A percentile compares a stretch with the other conserved stretches of the same genome.
Conservation (phyloP, 2,113 vertebrate genomes). For the Colaptes auratus region DNA sequence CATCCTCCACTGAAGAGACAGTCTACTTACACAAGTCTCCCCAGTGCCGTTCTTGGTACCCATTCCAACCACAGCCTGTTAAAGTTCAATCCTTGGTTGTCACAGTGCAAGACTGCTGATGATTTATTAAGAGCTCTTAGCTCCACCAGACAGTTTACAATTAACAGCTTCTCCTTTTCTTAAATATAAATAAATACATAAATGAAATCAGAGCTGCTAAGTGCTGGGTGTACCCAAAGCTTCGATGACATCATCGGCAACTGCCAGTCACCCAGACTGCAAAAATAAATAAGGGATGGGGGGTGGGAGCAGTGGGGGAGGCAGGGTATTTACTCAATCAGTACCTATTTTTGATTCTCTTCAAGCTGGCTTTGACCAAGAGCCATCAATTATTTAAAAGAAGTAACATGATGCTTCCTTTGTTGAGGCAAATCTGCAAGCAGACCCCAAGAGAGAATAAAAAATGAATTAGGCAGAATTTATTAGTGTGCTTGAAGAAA, state of each 20-base stretch:
- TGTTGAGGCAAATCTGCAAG: conserved; percentile 96
- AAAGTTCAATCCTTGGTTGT: background rate
- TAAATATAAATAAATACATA: conserved; percentile 63
- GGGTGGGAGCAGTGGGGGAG: background rate
- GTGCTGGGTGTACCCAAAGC: conserved; percentile 48
- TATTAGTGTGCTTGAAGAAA: conserved; percentile 89
- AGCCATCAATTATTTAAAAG: conserved; percentile 99
- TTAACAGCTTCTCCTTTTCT: conserved; percentile 64
- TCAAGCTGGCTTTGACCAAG: conserved; percentile 82
- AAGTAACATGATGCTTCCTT: conserved; percentile 99
- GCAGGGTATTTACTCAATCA: conserved; percentile 80
- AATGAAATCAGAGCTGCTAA: conserved; percentile 62
- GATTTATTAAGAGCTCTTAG: conserved; percentile 71
- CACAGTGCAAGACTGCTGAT: background rate
- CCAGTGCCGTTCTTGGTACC: background rate
- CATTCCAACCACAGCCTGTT: background rate
- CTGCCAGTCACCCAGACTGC: conserved; percentile 41
- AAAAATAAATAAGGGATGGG: conserved; percentile 50
- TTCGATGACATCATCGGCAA: conserved; percentile 54
- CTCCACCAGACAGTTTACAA: conserved; percentile 58
- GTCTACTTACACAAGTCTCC: rapidly evolving
- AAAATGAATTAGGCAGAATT: conserved; percentile 99
- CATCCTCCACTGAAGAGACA: background rate
- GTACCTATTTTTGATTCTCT: conserved; percentile 92
- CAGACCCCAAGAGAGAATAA: conserved; percentile 94